Percentiles rank a stretch among this genome's conserved stretches.
phyloP scores from a whole-genome alignment of 2,888 invertebrate species.

The Lobophora halterata region DNA sequence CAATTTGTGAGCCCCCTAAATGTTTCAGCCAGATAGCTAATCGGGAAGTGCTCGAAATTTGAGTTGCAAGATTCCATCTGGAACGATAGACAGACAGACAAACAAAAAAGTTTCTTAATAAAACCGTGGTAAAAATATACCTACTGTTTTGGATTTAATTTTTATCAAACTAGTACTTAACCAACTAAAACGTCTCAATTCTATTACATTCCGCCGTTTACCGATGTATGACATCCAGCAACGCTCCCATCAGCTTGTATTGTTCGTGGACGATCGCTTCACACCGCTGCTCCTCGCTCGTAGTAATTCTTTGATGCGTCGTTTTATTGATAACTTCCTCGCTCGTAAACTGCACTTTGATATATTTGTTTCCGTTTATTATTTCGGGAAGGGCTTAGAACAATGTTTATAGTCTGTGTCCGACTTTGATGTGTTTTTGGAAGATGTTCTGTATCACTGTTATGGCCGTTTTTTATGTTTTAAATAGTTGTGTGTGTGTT shows the following conservation, averaged over 20 bases:
- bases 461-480: constrained; percentile 9
- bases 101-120: no score
- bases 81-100: no score
- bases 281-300: no score
- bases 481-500: constrained; percentile 5
- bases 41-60: no score
- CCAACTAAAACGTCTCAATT: no score
- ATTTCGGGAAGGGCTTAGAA: constrained; percentile 18
- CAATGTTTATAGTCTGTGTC: constrained; percentile 16
- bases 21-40: no score
- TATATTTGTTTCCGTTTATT: constrained; percentile 19
- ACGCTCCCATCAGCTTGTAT: constrained; percentile 42
- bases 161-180: no score
- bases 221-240: constrained; percentile 8
- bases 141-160: no score
- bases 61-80: no score
- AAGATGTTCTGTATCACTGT: constrained; percentile 12
- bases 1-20: no score
- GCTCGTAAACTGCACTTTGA: constrained; percentile 16
- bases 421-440: constrained; percentile 22
- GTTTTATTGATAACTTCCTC: constrained; percentile 36
- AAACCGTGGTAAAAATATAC: no score
- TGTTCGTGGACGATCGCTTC: no score
- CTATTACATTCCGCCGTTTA: neutral
- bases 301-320: constrained; percentile 40